Evolutionary conservation across 37 sponge, comb jelly and placozoan genomes (phyloP), one percentile per base, ranked within the genome.

Genomic region (Diacarnus erythraeanus): DNA sequence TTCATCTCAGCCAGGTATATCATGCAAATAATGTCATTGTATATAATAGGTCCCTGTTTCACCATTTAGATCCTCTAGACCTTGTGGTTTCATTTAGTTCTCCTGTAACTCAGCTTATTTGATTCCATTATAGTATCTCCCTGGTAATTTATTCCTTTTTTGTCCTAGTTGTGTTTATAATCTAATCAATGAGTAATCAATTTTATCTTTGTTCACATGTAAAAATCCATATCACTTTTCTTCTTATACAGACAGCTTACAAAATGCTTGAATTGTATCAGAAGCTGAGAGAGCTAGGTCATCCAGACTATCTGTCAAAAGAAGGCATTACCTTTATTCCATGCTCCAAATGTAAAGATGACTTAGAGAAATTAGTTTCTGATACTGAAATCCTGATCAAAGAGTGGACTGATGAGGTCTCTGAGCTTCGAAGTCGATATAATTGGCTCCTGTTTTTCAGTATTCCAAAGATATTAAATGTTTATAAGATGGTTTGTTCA

Each of bases 381-480:
- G 59, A 80, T 15, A 65, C 82, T 0, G 78, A 90, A 38, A 37
- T 38, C 34, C 58, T 22, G 43, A 42, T 94, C 2, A 58, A 70
- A 0, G 8, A 69, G 27, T 91, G 96, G 96, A 78, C 66, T 37
- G 36, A 79, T 4, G 26, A 66, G 15, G 83, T 93, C 10, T 29
- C 65, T 21, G 38, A 79, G 9, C 61, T 94, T 3, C 83, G 83
- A 3, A 82, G 26, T 9, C 51, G 77, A 21, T 86, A 83, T 42
- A 38, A 58, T 30, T 64, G 81, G 80, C 78, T 94, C 29, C 84
- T 94, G 57, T 87, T 83, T 71, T 86, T 90, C 38, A 79, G 72
- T 38, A 60, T 94, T 1, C 91, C 86, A 0, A 92, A 92, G 64
- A 38, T 87, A 35, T 57, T 82, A 25, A 23, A 38, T 18, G 76